A percentile compares a stretch with the other conserved stretches of the same genome.
Evolutionary conservation across 2,888 invertebrate species (phyloP).

Genomic region (Phyllotreta striolata): DNA sequence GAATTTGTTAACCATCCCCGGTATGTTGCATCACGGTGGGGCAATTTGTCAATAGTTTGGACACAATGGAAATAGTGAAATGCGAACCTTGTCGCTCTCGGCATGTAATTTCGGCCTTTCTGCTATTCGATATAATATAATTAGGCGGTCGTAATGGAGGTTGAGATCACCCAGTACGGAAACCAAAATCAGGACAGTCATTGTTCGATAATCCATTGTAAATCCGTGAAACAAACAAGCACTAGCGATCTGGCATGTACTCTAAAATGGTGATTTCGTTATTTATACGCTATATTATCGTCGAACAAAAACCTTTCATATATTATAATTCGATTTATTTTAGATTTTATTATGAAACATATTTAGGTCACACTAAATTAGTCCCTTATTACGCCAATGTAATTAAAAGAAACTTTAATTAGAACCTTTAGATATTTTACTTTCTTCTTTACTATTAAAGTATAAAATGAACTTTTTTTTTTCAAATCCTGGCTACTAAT

Average conservation of each 20-base stretch:
- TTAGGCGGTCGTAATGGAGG: not conserved
- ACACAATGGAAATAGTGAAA: conserved; percentile 8
- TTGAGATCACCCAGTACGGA: conserved; percentile 5
- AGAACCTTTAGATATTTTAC: no score
- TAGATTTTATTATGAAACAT: no score
- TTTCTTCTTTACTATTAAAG: no score
- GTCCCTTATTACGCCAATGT: no score
- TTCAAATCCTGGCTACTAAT: no score
- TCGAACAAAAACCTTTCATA: no score
- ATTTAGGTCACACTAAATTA: no score
- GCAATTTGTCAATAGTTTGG: not conserved
- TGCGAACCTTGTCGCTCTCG: not conserved
- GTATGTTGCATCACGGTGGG: no score
- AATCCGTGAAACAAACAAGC: conserved; percentile 8
- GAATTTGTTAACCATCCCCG: not conserved
- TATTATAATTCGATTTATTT: no score
- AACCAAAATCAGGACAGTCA: conserved; percentile 10
- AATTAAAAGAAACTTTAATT: no score
- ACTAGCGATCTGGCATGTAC: not conserved
- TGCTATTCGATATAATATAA: not conserved
- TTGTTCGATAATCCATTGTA: conserved; percentile 14
- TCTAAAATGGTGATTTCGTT: conserved; percentile 9
- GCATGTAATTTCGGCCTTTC: not conserved
- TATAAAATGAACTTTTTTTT: no score
- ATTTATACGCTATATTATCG: not conserved